A percentile compares a stretch with the other conserved stretches of the same genome.
Conservation (phyloP, 1,140 invertebrate genomes). For the Ceratosolen fusciceps region DNA sequence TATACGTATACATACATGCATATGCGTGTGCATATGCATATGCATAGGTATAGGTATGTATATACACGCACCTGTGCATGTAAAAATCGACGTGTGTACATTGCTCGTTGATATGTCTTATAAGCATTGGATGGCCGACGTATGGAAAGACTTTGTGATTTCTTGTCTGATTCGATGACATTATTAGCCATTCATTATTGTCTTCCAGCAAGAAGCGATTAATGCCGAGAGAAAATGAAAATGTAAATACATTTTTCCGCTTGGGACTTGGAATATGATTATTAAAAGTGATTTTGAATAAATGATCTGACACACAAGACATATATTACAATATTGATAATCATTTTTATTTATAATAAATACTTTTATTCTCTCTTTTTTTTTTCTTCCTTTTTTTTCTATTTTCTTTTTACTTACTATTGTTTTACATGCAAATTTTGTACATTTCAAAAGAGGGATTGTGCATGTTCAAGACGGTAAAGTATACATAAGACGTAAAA, state of each 20-base stretch:
- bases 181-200: background rate
- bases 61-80: too few species aligned
- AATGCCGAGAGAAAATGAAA: background rate
- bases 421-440: background rate
- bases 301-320: slow-evolving; percentile 38
- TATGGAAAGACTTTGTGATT: slow-evolving; percentile 25
- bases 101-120: slow-evolving; percentile 24
- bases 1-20: too few species aligned
- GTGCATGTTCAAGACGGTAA: background rate
- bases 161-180: slow-evolving; percentile 18
- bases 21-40: too few species aligned
- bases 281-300: slow-evolving; percentile 33
- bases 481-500: background rate
- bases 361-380: too few species aligned
- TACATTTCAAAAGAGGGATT: background rate
- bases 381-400: too few species aligned
- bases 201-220: slow-evolving; percentile 14
- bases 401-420: background rate
- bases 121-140: slow-evolving; percentile 12
- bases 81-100: slow-evolving; percentile 44
- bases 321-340: slow-evolving; percentile 29
- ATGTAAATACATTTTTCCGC: slow-evolving; percentile 19
- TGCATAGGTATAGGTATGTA: too few species aligned
- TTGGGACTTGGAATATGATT: slow-evolving; percentile 32
- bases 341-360: slow-evolving; percentile 20